Base-by-base conservation (phyloP, 92 coral and sea anemone genomes). In the Parazoanthus darwini region DNA sequence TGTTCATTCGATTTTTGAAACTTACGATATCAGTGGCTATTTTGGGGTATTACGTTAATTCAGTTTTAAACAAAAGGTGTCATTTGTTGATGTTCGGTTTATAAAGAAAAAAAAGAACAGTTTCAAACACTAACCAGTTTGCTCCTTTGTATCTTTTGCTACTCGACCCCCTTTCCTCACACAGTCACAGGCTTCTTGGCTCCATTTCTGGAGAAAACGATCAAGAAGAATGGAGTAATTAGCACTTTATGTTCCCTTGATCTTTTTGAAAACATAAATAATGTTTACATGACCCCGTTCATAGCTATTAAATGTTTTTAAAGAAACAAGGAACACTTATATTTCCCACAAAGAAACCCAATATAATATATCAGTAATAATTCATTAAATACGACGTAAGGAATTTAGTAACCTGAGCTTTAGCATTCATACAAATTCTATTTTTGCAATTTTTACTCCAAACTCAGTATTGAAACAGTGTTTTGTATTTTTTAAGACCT, bases 171-270 rank as follows among this genome's bases (percentile, higher is more conserved):
- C 29, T 29, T 77, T 89, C 42, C 89, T 89, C 42, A 85, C 86
- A 67, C 96, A 94, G 20, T 76, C 59, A 74, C 96, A 90, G 0
- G 33, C 86, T 0, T 88, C 82, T 14, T 51, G 50, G 78, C 82
- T 92, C 96, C 96, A 94, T 10, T 5, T 82, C 94, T 91, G 59
- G n/a, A 84, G 1, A 54, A 59, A 29, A 58, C 11, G 9, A 6
- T 59, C 73, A 8, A 78, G 46, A 48, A 26, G 63, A n/a, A 37
- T 2, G 38, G 26, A 25, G n/a, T 36, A 8, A 8, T 58, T 35
- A 66, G 51, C 51, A 58, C 71, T 88, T 4, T 86, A 29, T 22
- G 74, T 76, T 78, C 16, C 43, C 22, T 86, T 46, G 71, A 33
- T 38, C 42, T 39, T 73, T 20, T 7, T 71, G 36, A 85, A 58